These are phyloP conservation scores for Tapera naevia DNA, from an alignment of 2,797 vertebrate species.

Conservation along the genomic window DNA sequence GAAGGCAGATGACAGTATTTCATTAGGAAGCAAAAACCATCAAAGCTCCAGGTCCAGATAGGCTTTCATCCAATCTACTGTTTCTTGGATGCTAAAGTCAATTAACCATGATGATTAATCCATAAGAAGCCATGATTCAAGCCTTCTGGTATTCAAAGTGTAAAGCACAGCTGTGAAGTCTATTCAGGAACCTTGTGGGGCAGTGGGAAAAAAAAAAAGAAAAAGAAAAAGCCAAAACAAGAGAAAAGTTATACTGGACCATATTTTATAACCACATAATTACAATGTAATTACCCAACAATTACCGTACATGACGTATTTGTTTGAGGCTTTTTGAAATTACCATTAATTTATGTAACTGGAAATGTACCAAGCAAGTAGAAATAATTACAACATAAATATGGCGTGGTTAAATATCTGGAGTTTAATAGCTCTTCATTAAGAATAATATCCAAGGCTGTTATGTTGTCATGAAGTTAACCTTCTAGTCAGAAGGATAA, in stretches of 20 bases:
- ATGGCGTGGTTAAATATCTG: conserved; percentile 52
- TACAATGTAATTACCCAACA: conserved; percentile 17
- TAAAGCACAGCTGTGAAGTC: background rate
- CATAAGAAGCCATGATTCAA: background rate
- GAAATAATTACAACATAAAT: conserved; percentile 52
- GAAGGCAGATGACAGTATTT: background rate
- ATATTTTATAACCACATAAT: background rate
- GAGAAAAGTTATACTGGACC: background rate
- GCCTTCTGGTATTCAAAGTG: background rate
- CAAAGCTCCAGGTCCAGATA: background rate
- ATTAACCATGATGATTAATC: background rate
- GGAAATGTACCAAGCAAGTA: conserved; percentile 33
- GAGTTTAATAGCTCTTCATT: conserved; percentile 59
- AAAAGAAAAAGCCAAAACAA: background rate
- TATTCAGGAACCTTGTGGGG: background rate
- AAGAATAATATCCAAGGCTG: conserved; percentile 45
- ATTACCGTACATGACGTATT: conserved; percentile 1
- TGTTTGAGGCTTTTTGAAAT: background rate
- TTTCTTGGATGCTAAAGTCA: background rate
- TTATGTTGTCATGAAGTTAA: conserved; percentile 44
- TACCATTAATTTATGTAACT: conserved; percentile 34
- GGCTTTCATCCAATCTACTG: background rate
- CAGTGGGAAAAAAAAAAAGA: background rate
- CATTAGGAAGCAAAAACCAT: background rate
- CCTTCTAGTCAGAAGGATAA: conserved; percentile 20